Base-by-base conservation (phyloP, 1,140 invertebrate species). In the Drosophila dunni region DNA sequence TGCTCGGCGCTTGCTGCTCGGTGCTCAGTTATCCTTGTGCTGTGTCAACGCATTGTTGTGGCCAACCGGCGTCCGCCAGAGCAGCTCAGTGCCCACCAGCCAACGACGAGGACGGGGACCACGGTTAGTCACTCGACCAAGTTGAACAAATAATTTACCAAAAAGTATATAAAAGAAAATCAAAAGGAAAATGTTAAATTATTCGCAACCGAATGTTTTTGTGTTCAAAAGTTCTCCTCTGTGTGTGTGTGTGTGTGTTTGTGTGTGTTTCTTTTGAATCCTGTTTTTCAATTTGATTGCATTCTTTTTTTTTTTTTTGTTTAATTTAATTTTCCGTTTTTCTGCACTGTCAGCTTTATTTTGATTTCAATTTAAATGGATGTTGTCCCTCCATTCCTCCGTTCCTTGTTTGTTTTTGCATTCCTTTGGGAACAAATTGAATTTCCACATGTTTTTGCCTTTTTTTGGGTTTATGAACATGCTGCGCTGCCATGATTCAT, bases 41-140 rank as follows among this genome's bases (percentile, higher is more conserved):
- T 64, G 77, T 88, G 83, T 80, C 76, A 88, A 88, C 67, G 83
- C 70, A 80, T 89, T 89, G 83, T 86, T 89, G 84, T 84, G 76
- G 76, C 68, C 70, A 57, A 57, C 77, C 58, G 68, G 58, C 81
- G 50, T 56, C 73, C 61, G 50, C 36, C 45, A 48, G 48, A 64
- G 24, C 48, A 53, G 44, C 56, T 33, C 44, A 48, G 78, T 50
- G 33, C 50, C 58, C 66, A 63, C 33, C 51, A 70, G 56, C 8
- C 24, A 3, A 45, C 13, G 6, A n/a, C 42, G 42, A 45, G 7
- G 7, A 45, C 11, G 45, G 24, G 15, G 45, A 46, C 34, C 15
- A 80, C 79, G 83, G 83, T 86, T 86, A 86, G 83, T 88, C 66
- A 42, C 42, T 61, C 64, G 38, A 54, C 11, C 33, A 53, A 69